Percentiles rank a stretch among this genome's conserved stretches.
phyloP scores from a whole-genome alignment of 2,888 invertebrate species.

The Sesia bembeciformis region DNA sequence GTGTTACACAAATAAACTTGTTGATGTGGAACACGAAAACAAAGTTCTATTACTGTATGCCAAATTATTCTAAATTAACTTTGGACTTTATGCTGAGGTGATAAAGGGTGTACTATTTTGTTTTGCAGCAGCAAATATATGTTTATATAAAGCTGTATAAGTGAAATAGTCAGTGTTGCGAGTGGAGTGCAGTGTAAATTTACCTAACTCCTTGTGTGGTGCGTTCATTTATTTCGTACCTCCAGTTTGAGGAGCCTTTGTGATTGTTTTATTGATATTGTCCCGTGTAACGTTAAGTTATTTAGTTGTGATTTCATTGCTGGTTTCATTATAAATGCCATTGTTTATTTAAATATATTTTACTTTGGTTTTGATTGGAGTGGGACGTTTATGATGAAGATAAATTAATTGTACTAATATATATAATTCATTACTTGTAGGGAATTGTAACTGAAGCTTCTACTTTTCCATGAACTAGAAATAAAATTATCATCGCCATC shows the following conservation, averaged over 20 bases:
- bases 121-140: slow-evolving; percentile 5
- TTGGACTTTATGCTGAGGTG: slow-evolving; percentile 12
- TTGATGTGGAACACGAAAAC: slow-evolving; percentile 33
- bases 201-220: slow-evolving; percentile 55
- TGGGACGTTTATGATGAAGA: no score
- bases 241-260: slow-evolving; percentile 35
- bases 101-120: slow-evolving; percentile 12
- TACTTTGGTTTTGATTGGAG: no score
- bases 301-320: not conserved
- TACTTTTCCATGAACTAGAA: no score
- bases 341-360: no score
- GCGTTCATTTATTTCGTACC: slow-evolving; percentile 48
- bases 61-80: slow-evolving; percentile 5
- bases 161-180: slow-evolving; percentile 62
- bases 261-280: slow-evolving; percentile 46
- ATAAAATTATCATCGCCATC: no score
- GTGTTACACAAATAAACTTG: slow-evolving; percentile 28
- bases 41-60: slow-evolving; percentile 14
- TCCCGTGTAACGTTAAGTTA: not conserved
- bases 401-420: no score
- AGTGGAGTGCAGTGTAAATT: slow-evolving; percentile 67
- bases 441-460: no score
- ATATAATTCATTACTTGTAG: no score
- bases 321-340: not conserved
- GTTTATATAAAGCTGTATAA: slow-evolving; percentile 30